These are phyloP conservation scores for Callionymus lyra DNA, from an alignment of 2,113 vertebrate genomes.

Conservation along the genomic window DNA sequence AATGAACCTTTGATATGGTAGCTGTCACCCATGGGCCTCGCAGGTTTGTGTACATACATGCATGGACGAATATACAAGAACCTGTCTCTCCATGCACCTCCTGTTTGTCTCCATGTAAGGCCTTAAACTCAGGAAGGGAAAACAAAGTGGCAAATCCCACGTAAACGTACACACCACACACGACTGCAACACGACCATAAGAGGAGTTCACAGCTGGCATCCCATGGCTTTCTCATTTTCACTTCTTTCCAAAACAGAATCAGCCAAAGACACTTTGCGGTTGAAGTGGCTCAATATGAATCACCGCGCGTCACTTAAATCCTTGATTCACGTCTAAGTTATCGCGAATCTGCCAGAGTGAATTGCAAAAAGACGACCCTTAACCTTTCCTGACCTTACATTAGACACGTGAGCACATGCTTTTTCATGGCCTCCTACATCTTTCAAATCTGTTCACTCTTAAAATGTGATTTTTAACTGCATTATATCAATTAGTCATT, in stretches of 20 bases:
- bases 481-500: too few species aligned
- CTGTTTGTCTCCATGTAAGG: slow-evolving; percentile 69
- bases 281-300: slow-evolving; percentile 1
- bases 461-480: too few species aligned
- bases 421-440: too few species aligned
- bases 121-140: slow-evolving; percentile 53
- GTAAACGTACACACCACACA: slow-evolving; percentile 36
- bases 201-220: slow-evolving; percentile 55
- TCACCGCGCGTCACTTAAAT: too few species aligned
- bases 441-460: too few species aligned
- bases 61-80: slow-evolving; percentile 35
- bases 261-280: slow-evolving; percentile 8
- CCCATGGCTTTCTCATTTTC: slow-evolving; percentile 40
- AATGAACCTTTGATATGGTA: slow-evolving; percentile 65
- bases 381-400: too few species aligned
- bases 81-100: slow-evolving; percentile 46
- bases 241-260: slow-evolving; percentile 57
- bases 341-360: too few species aligned
- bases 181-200: slow-evolving; percentile 56
- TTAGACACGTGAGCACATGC: too few species aligned
- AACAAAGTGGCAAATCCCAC: slow-evolving; percentile 58
- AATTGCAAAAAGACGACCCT: too few species aligned
- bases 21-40: slow-evolving; percentile 50
- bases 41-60: slow-evolving; percentile 38
- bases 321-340: too few species aligned